A percentile compares a stretch with the other conserved stretches of the same genome.
phyloP scores from a whole-genome alignment of 1,140 invertebrate species.

The Trichogramma pretiosum region DNA sequence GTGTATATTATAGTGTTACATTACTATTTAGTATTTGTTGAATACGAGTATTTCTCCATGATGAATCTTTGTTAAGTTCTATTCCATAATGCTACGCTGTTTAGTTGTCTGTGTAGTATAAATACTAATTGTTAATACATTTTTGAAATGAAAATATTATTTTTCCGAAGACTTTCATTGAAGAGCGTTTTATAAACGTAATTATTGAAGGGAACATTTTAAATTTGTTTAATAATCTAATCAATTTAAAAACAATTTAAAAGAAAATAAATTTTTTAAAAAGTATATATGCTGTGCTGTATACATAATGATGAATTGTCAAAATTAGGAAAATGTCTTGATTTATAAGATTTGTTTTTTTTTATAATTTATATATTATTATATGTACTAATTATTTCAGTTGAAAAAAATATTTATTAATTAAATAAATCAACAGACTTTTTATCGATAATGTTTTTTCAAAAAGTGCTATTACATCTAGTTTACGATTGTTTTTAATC shows the following conservation, averaged over 20 bases:
- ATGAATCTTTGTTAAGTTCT: constrained; percentile 4
- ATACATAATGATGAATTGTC: not conserved
- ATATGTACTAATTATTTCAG: not conserved
- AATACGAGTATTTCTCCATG: constrained; percentile 5
- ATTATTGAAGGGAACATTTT: constrained; percentile 5
- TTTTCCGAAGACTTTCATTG: not conserved
- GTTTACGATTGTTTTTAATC: too few relatives aligned
- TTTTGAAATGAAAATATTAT: not conserved
- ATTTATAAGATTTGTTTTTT: constrained; percentile 4
- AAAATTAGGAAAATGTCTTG: not conserved
- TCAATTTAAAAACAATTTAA: too few relatives aligned
- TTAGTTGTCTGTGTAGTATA: constrained; percentile 8
- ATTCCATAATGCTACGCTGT: constrained; percentile 8
- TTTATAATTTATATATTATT: constrained; percentile 6
- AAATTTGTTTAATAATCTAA: too few relatives aligned
- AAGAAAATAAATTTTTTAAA: constrained; percentile 9
- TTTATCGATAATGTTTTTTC: too few relatives aligned
- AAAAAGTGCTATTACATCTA: too few relatives aligned
- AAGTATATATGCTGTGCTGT: constrained; percentile 4
- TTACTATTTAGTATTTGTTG: not conserved
- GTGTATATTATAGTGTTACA: constrained; percentile 7
- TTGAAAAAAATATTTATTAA: not conserved
- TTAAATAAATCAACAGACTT: constrained; percentile 3
- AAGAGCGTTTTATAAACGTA: not conserved
- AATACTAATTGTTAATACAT: constrained; percentile 12